Conservation (phyloP, 30 jellyfish, hydroid and myxozoan genomes). For the Catostylus mosaicus region DNA sequence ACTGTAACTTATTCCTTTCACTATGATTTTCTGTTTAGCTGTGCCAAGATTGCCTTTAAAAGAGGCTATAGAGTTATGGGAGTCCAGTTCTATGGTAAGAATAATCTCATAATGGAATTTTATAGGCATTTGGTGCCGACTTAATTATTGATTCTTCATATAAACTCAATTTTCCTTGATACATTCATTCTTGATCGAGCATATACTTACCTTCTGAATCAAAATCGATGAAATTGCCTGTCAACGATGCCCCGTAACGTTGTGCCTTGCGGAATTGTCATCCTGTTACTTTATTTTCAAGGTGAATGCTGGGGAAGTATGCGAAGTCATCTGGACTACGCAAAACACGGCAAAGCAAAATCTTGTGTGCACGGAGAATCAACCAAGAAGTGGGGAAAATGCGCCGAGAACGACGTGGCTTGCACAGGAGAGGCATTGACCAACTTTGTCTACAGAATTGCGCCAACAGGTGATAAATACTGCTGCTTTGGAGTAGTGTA, state of each 20-base stretch:
- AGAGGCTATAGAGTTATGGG: constrained; percentile 88
- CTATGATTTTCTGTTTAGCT: constrained; percentile 27
- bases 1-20: background rate
- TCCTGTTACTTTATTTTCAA: background rate
- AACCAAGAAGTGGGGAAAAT: constrained; percentile 55
- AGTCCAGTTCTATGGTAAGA: constrained; percentile 80
- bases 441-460: constrained; percentile 79
- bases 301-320: constrained; percentile 90
- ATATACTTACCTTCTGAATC: background rate
- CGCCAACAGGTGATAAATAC: constrained; percentile 75
- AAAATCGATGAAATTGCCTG: background rate
- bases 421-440: constrained; percentile 83
- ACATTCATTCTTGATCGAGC: background rate
- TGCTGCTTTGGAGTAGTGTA: background rate
- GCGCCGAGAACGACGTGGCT: constrained; percentile 45
- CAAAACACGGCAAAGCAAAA: constrained; percentile 57
- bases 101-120: background rate
- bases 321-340: constrained; percentile 62
- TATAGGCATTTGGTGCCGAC: background rate
- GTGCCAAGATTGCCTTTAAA: constrained; percentile 73
- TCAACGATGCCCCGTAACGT: background rate
- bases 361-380: constrained; percentile 67
- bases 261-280: background rate
- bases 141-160: background rate
- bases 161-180: too few relatives aligned